Conservation (phyloP, 2,797 vertebrate genomes). For the Myotis findleyi region DNA sequence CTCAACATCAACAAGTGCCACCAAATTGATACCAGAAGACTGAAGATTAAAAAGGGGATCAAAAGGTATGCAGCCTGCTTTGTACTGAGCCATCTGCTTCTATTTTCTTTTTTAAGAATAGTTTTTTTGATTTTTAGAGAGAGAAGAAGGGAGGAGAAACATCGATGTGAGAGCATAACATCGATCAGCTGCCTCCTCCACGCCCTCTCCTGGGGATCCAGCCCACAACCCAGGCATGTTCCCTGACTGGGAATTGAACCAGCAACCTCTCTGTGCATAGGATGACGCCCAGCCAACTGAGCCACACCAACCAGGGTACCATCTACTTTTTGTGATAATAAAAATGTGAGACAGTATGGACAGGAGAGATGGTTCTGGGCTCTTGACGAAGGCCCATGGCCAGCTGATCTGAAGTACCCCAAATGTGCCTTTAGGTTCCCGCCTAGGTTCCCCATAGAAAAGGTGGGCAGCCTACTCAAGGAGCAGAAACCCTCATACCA, state of each 20-base stretch:
- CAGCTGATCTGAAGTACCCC: not conserved
- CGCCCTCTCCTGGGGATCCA: not conserved
- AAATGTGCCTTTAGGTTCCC: not conserved
- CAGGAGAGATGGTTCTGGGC: not conserved
- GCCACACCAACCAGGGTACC: not conserved
- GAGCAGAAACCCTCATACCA: not conserved
- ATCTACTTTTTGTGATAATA: not conserved
- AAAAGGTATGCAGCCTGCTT: not conserved
- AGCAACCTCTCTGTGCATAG: not conserved
- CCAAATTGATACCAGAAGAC: slow-evolving; percentile 63
- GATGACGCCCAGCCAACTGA: not conserved
- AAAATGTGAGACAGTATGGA: not conserved
- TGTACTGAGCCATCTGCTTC: not conserved
- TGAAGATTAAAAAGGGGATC: not conserved
- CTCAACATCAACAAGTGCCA: slow-evolving; percentile 61
- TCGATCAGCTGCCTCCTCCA: not conserved
- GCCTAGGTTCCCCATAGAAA: not conserved
- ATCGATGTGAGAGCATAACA: not conserved
- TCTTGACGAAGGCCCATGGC: not conserved
- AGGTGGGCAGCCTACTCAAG: not conserved
- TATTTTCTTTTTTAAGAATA: not conserved
- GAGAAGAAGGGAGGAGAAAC: not conserved
- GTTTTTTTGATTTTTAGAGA: not conserved
- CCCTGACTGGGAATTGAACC: not conserved
- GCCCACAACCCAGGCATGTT: not conserved